A percentile compares a stretch with the other conserved stretches of the same genome.
These are phyloP conservation scores for Tipula helvola DNA, from an alignment of 2,888 invertebrate genomes.

Conservation along the genomic window DNA sequence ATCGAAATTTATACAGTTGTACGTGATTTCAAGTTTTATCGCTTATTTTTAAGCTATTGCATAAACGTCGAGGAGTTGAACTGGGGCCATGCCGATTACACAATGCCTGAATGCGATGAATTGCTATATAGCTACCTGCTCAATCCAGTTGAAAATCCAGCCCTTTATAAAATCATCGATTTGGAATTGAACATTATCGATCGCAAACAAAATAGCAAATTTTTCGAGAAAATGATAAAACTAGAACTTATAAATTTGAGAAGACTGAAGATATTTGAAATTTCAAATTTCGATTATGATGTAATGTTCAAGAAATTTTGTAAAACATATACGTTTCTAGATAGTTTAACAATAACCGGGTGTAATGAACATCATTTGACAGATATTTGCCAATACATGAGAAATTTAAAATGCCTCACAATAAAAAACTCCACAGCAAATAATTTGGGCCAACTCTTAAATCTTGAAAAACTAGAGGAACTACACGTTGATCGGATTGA, in stretches of 20 bases:
- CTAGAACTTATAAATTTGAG: background rate
- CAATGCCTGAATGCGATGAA: background rate
- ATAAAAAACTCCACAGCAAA: background rate
- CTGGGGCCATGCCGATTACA: background rate
- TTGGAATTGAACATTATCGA: background rate
- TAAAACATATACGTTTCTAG: background rate
- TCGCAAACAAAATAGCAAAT: background rate
- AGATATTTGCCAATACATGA: background rate
- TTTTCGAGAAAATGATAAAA: background rate
- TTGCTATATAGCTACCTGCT: background rate
- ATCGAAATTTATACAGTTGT: background rate
- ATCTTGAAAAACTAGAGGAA: background rate
- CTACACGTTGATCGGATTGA: background rate
- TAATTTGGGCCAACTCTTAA: background rate
- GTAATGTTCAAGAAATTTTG: background rate
- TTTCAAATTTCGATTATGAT: background rate
- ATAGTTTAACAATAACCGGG: background rate
- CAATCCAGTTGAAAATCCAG: background rate
- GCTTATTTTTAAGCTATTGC: background rate
- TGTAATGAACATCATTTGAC: background rate
- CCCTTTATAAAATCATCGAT: background rate
- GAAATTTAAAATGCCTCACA: background rate
- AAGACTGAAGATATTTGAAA: background rate
- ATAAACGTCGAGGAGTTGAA: background rate
- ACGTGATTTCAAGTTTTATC: background rate